Evolutionary conservation across 2,888 invertebrate genomes (phyloP).

Genomic region (Sipha maydis): DNA sequence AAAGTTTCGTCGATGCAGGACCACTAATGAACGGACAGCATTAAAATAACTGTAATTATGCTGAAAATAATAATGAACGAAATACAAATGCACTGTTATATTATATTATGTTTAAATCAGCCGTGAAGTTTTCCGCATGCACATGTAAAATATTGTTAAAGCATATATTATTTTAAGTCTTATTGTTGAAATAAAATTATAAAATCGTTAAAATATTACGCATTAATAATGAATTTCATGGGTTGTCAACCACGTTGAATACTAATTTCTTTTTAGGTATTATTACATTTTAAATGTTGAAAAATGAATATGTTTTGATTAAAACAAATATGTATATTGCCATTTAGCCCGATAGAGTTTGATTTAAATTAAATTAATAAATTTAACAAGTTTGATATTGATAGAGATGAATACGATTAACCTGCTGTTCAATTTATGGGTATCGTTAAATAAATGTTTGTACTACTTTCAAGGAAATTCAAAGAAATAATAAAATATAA

Average conservation of each 20-base stretch:
- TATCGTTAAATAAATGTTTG: background rate
- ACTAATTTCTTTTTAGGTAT: background rate
- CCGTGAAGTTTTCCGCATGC: too few species aligned
- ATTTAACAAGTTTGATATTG: background rate
- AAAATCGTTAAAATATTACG: background rate
- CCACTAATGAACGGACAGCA: too few species aligned
- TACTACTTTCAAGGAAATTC: background rate
- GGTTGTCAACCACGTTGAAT: background rate
- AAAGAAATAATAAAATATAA: background rate
- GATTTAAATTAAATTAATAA: slow-evolving; percentile 19
- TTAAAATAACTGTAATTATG: too few species aligned
- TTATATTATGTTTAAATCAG: too few species aligned
- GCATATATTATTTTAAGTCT: too few species aligned
- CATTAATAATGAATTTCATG: background rate
- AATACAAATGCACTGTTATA: too few species aligned
- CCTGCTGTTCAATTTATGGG: background rate
- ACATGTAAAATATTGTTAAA: too few species aligned
- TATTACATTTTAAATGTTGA: background rate
- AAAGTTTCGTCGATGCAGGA: background rate
- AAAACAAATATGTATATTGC: background rate
- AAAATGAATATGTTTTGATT: background rate
- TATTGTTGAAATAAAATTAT: too few species aligned
- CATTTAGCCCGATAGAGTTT: background rate
- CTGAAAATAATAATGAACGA: too few species aligned
- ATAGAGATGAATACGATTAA: background rate